Percentiles rank a stretch among this genome's conserved stretches.
phyloP scores from a whole-genome alignment of 2,888 invertebrate species.

The Acanthococcus lagerstroemiae region DNA sequence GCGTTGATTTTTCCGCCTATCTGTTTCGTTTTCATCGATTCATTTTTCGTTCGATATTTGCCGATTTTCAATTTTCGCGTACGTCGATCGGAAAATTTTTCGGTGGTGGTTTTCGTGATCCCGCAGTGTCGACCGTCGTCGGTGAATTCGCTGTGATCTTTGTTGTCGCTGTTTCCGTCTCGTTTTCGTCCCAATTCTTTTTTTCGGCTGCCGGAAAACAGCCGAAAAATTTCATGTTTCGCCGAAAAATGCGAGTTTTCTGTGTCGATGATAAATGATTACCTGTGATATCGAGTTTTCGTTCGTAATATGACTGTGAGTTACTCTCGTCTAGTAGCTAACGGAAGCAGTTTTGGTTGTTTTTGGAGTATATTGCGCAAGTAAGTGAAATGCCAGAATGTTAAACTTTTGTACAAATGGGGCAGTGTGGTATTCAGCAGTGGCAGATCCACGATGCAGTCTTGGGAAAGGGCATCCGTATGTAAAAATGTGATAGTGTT shows the following conservation, averaged over 20 bases:
- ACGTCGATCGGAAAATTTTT: not conserved
- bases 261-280: not conserved
- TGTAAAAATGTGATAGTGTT: too few relatives aligned
- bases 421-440: too few relatives aligned
- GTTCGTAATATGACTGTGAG: slow-evolving; percentile 64
- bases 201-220: too few relatives aligned
- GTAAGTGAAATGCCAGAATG: slow-evolving; percentile 52
- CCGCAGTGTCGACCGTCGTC: not conserved
- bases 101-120: not conserved
- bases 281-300: not conserved
- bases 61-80: not conserved
- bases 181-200: not conserved
- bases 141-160: not conserved
- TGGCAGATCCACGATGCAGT: too few relatives aligned
- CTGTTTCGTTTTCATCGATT: not conserved
- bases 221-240: too few relatives aligned
- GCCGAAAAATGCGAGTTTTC: not conserved
- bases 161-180: not conserved
- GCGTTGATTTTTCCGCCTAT: not conserved
- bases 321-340: slow-evolving; percentile 81
- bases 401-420: too few relatives aligned
- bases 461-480: too few relatives aligned
- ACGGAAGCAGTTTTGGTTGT: slow-evolving; percentile 84
- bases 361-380: slow-evolving; percentile 83
- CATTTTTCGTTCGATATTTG: not conserved